Conservation (phyloP, 2,888 invertebrate genomes). For the Drosophila nigricruria region DNA sequence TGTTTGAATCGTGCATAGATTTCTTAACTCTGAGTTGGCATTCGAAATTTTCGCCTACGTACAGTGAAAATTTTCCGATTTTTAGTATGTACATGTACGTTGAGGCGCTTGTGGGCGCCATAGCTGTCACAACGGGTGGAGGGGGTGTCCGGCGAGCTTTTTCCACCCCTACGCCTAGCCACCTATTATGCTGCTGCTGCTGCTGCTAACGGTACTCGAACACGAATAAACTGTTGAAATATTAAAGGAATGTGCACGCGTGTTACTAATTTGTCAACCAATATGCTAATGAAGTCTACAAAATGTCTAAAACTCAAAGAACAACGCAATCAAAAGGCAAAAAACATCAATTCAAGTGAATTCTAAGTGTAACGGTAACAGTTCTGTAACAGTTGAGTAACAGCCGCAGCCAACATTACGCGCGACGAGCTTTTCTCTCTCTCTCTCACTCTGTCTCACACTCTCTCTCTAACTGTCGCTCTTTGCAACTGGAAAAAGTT, state of each 20-base stretch:
- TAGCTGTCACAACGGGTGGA: slow-evolving; percentile 65
- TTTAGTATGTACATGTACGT: slow-evolving; percentile 84
- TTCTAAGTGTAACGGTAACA: slow-evolving; percentile 44
- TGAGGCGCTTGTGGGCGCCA: slow-evolving; percentile 69
- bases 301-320: slow-evolving; percentile 67
- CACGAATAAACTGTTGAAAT: slow-evolving; percentile 49
- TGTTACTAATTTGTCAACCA: slow-evolving; percentile 15
- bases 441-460: slow-evolving; percentile 9
- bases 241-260: slow-evolving; percentile 48
- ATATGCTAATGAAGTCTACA: slow-evolving; percentile 61
- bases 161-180: slow-evolving; percentile 48
- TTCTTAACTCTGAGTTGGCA: slow-evolving; percentile 17
- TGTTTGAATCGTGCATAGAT: slow-evolving; percentile 8
- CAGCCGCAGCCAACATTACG: slow-evolving; percentile 68
- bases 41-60: slow-evolving; percentile 66
- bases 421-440: slow-evolving; percentile 48
- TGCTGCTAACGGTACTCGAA: slow-evolving; percentile 51
- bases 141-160: slow-evolving; percentile 67
- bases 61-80: slow-evolving; percentile 79
- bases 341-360: slow-evolving; percentile 40
- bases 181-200: slow-evolving; percentile 49
- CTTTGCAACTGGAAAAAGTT: slow-evolving; percentile 51
- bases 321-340: slow-evolving; percentile 38
- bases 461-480: slow-evolving; percentile 18
- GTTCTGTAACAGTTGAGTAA: slow-evolving; percentile 30